Conservation (phyloP, 2,888 invertebrate genomes). For the Xestoiulus laeticollis region DNA sequence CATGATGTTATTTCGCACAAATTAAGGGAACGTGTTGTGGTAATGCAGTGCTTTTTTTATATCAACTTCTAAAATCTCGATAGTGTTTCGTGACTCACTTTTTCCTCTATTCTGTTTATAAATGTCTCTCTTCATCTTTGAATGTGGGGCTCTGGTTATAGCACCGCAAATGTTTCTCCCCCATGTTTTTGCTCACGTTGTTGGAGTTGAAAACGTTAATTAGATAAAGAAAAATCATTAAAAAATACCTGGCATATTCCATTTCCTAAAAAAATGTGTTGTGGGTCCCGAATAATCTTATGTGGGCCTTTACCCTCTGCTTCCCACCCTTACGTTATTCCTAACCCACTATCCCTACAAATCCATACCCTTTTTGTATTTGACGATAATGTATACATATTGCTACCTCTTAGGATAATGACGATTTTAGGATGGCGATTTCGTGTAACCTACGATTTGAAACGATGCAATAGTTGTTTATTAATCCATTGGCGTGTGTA, state of each 20-base stretch:
- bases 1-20: constrained; percentile 44
- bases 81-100: constrained; percentile 44
- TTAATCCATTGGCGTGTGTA: constrained; percentile 35
- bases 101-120: constrained; percentile 18
- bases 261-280: not conserved
- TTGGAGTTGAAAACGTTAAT: constrained; percentile 45
- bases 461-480: constrained; percentile 47
- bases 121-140: constrained; percentile 4
- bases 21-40: constrained; percentile 47
- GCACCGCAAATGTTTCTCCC: not conserved
- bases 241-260: not conserved
- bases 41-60: constrained; percentile 46
- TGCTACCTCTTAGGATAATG: constrained; percentile 48
- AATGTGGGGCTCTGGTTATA: constrained; percentile 15
- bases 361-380: not conserved
- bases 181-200: constrained; percentile 47
- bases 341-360: not conserved
- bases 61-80: constrained; percentile 47
- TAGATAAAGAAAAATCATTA: constrained; percentile 5
- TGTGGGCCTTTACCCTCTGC: not conserved
- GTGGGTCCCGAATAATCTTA: constrained; percentile 25
- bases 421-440: constrained; percentile 31
- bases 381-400: constrained; percentile 47
- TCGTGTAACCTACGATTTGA: not conserved
- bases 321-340: not conserved